Evolutionary conservation across 2,888 invertebrate species (phyloP), one percentile per base, ranked within the genome.

Genomic region (Pachliopta kotzebuea): DNA sequence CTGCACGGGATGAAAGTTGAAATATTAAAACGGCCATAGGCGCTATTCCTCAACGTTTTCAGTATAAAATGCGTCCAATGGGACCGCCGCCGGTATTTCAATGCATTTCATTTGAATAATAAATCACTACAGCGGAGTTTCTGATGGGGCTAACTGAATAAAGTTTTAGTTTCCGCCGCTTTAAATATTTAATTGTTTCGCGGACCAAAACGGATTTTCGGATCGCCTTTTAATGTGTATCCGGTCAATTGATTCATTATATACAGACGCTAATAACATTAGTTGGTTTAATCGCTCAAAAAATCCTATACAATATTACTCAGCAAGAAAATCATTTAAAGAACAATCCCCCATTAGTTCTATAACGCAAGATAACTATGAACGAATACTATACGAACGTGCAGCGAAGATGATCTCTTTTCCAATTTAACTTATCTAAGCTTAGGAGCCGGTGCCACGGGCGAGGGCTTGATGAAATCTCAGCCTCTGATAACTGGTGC

Each of bases 381-480:
- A 49, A 56, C 50, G 56, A 26, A 52, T 37, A 57, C 26, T 60
- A 24, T 37, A n/a, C 24, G 56, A 63, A 67, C 42, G 59, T 64
- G 66, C 67, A 69, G 61, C 56, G 64, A 72, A 74, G 73, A 74
- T 74, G 75, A 75, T 76, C 75, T 72, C 73, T 72, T 75, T 76
- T 77, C 71, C 78, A 78, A 79, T 78, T 77, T 77, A 75, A 76
- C 74, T 78, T 79, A 78, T 74, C 78, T 74, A 62, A 63, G 70
- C 71, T 74, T 70, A 73, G 72, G 65, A 70, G 67, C 67, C 67
- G 68, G 37, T 26, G 56, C 56, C 59, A 60, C 63, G 61, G 60
- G 62, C 20, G 49, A 58, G 56, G 54, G 42, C 26, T 24, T 60
- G 67, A 69, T 67, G 67, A 52, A 52, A 66, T 66, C 60, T 60